Conservation (phyloP, 2,113 vertebrate genomes). For the Alaudala cheleensis region DNA sequence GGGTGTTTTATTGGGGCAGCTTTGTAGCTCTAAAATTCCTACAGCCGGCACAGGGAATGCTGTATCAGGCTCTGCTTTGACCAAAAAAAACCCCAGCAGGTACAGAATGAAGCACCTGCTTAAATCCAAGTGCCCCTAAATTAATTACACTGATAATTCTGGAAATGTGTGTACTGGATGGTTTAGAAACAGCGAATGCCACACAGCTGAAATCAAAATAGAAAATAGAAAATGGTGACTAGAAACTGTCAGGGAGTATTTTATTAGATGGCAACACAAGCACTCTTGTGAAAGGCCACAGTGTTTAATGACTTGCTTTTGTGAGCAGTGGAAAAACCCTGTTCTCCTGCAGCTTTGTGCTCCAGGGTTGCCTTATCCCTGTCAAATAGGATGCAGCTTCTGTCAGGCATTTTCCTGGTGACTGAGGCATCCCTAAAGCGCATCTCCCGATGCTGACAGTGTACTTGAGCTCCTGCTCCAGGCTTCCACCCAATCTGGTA, state of each 20-base stretch:
- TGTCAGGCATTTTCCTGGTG: neutral
- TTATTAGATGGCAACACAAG: neutral
- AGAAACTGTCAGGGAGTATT: neutral
- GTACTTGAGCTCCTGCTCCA: neutral
- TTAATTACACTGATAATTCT: neutral
- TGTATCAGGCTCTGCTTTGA: neutral
- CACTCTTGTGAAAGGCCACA: neutral
- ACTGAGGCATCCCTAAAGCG: neutral
- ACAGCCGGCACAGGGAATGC: neutral
- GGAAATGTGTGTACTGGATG: neutral
- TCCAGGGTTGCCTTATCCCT: neutral
- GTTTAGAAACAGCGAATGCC: neutral
- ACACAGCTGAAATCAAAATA: neutral
- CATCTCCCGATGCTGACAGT: neutral
- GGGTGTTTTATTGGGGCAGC: neutral
- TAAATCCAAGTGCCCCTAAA: neutral
- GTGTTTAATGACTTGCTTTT: neutral
- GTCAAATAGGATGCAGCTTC: neutral
- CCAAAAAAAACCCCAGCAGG: neutral
- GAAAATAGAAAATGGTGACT: neutral
- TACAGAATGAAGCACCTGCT: neutral
- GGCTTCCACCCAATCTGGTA: neutral
- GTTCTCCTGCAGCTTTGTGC: constrained; percentile 15
- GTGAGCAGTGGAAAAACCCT: constrained; percentile 28
- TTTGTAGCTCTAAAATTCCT: neutral